Base-by-base conservation (phyloP, 1,140 invertebrate species). In the Leptopilina clavipes region DNA sequence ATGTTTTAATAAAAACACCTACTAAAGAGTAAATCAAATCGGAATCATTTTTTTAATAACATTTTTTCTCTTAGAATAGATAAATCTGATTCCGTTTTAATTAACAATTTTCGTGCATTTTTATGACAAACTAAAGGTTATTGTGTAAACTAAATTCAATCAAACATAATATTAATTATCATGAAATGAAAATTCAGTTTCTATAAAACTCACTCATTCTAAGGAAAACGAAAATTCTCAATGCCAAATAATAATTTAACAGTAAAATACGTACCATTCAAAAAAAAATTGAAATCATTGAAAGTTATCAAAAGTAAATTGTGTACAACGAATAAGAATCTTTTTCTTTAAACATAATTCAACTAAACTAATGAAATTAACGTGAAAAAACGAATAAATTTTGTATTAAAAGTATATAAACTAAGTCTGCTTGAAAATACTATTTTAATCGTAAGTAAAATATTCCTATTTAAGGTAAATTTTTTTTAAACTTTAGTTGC, bases 231-330 rank as follows among this genome's bases (percentile, higher is more conserved):
- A 17, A 52, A 52, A n/a, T 52, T 52, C 5, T 17, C 48, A 40
- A 40, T 40, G 8, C n/a, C n/a, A 52, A 52, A 17, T 52, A 52
- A 52, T 52, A 52, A 17, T 52, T 52, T 52, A 17, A 52, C 48
- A n/a, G 17, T 52, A 17, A 17, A 52, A 52, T 52, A 52, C 48
- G 48, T 52, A 52, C 48, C 48, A 52, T n/a, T 52, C n/a, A 17
- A 52, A 52, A 52, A 17, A 52, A 48, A 3, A 48, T 48, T n/a
- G n/a, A n/a, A n/a, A n/a, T n/a, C 45, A 52, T 52, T 40, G 2
- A 40, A 40, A 40, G 37, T 40, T 40, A 40, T 8, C 37, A 17
- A 17, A 17, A 52, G 12, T n/a, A 12, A n/a, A 52, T 17, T 52
- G 14, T 52, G 48, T n/a, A 3, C 0, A n/a, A 14, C 45, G n/a